phyloP scores from a whole-genome alignment of 2,797 vertebrate genomes.

The Eremophila alpestris region DNA sequence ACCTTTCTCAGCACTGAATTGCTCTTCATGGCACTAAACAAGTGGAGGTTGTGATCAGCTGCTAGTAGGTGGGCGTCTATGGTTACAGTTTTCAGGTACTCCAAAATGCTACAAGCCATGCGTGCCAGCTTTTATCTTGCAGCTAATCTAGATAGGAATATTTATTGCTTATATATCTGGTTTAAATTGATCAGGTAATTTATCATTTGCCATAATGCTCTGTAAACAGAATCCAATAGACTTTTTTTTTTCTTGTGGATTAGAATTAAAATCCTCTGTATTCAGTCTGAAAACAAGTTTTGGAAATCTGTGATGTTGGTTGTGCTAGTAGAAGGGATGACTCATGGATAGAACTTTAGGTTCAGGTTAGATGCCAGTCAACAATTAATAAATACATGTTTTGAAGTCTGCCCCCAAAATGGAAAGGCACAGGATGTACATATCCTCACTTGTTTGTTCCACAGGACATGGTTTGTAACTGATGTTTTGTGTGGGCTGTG shows the following conservation, averaged over 20 bases:
- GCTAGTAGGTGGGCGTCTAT: not conserved
- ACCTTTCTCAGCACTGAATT: not conserved
- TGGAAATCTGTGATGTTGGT: not conserved
- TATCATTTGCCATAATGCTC: not conserved
- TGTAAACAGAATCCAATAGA: not conserved
- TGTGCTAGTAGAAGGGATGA: not conserved
- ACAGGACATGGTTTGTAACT: not conserved
- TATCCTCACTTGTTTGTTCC: not conserved
- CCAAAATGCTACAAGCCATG: not conserved
- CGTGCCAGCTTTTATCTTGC: not conserved
- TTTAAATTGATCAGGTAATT: not conserved
- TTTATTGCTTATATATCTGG: not conserved
- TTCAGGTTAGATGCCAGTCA: not conserved
- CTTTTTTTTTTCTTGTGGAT: not conserved
- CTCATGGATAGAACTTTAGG: not conserved
- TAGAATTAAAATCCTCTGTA: not conserved
- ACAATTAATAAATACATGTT: not conserved
- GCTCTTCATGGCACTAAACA: not conserved
- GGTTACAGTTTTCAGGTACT: not conserved
- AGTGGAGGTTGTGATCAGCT: not conserved
- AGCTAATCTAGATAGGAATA: not conserved
- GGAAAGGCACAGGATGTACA: not conserved
- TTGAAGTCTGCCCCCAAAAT: not conserved
- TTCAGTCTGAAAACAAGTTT: not conserved
- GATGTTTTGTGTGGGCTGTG: not conserved